Conservation (phyloP, 2,113 vertebrate species). For the Clarias magur region DNA sequence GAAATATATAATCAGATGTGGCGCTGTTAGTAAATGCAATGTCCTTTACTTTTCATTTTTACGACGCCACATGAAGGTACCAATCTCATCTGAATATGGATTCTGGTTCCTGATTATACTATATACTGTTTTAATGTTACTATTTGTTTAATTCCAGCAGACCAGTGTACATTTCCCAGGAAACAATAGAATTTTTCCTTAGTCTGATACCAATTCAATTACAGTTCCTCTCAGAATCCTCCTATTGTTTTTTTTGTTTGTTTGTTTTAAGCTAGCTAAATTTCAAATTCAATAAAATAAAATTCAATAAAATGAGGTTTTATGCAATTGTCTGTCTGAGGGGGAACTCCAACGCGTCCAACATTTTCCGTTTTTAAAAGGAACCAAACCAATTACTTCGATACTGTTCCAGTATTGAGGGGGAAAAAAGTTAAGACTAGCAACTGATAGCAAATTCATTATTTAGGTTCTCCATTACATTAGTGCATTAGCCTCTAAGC, state of each 20-base stretch:
- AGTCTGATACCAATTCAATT: neutral
- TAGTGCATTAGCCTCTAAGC: neutral
- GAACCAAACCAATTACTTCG: neutral
- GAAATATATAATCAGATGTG: neutral
- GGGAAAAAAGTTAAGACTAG: neutral
- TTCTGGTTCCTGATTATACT: neutral
- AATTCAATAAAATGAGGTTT: too few relatives aligned
- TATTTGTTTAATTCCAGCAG: neutral
- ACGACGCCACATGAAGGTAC: neutral
- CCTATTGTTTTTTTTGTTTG: neutral
- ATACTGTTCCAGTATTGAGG: neutral
- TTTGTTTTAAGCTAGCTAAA: neutral
- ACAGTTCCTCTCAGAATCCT: neutral
- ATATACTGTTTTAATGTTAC: neutral
- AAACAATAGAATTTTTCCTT: neutral
- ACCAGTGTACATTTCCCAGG: neutral
- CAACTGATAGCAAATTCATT: conserved; percentile 23
- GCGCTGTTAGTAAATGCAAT: neutral
- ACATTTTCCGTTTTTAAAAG: neutral
- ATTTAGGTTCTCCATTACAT: conserved; percentile 3
- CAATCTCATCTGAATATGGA: neutral
- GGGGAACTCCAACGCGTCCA: neutral
- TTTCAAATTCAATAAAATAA: too few relatives aligned
- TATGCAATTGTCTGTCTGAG: neutral
- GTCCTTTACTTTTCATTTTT: too few relatives aligned